A percentile compares a stretch with the other conserved stretches of the same genome.
Conservation (phyloP, 2,888 invertebrate genomes). For the Merodon equestris region DNA sequence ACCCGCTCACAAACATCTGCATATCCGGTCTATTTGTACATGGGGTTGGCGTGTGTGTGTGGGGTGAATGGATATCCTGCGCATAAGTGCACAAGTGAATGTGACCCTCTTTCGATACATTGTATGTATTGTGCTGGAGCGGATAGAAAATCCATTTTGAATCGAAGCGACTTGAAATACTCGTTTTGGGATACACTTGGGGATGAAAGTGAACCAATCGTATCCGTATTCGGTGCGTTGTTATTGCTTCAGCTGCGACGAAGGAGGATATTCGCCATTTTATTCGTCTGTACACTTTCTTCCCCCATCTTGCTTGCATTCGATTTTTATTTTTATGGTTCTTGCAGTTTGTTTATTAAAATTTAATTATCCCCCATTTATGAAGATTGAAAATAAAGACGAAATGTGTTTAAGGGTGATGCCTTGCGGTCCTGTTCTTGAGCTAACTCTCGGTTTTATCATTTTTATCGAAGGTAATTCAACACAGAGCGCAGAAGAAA, state of each 20-base stretch:
- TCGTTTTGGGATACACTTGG: slow-evolving; percentile 13
- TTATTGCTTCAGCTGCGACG: slow-evolving; percentile 43
- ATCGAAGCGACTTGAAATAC: slow-evolving; percentile 16
- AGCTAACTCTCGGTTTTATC: too few relatives aligned
- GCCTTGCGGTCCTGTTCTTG: too few relatives aligned
- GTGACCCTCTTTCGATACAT: slow-evolving; percentile 68
- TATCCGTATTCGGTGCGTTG: slow-evolving; percentile 43
- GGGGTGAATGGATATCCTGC: slow-evolving; percentile 49
- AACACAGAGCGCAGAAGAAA: too few relatives aligned
- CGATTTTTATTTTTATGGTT: neutral
- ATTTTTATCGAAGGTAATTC: too few relatives aligned
- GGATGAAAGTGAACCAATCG: slow-evolving; percentile 63
- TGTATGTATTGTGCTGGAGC: slow-evolving; percentile 27
- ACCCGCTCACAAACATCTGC: slow-evolving; percentile 23
- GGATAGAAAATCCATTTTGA: slow-evolving; percentile 58
- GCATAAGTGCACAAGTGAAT: slow-evolving; percentile 63
- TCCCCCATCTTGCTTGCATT: neutral
- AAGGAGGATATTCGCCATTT: slow-evolving; percentile 46
- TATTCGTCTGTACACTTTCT: neutral
- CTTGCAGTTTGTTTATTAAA: too few relatives aligned
- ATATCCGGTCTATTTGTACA: too few relatives aligned
- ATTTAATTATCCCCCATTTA: too few relatives aligned
- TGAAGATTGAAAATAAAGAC: too few relatives aligned
- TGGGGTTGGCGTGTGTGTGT: slow-evolving; percentile 11
- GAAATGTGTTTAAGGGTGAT: too few relatives aligned